Base-by-base conservation (phyloP, 2,797 vertebrate genomes). In the Sebastes taczanowskii region DNA sequence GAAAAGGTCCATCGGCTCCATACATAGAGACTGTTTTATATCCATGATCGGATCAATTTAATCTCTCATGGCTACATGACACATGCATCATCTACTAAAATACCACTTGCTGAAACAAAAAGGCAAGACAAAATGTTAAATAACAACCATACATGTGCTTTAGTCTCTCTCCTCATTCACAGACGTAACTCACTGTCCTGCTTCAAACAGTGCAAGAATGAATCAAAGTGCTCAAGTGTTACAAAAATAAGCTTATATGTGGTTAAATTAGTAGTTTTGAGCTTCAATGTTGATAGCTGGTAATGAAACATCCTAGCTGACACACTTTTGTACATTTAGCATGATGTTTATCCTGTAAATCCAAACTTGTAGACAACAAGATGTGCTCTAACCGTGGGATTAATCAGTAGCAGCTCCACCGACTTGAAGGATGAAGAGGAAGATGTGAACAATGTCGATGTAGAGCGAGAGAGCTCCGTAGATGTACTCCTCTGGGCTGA, bases 401-500 rank as follows among this genome's bases (percentile, higher is more conserved):
- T 72, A 96, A 4, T 96, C 95, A 1, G 90, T 88, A 1, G 88
- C 91, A 7, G 84, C 73, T 38, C 98, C 97, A 4, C 97, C 86
- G 13, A 99, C 75, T 93, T 98, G 96, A 74, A 99, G 94, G 72
- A 98, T 89, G 89, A 97, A 97, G 71, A 97, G 96, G 86, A 99
- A 99, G 91, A 99, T 98, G 83, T 99, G 96, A 80, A 99, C 75
- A 0, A 99, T 97, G 78, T 99, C 97, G 0, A 97, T 96, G 91
- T 99, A 99, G 85, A 99, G 97, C 59, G 97, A 96, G 59, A 99
- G 95, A 0, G 98, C 98, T 0, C 97, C 98, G 0, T 95, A 98
- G 85, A 99, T 29, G 14, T 99, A 99, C 79, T 99, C 98, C 91
- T 99, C 98, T 0, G 98, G 98, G 86, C 96, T 97, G 88, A 99